Evolutionary conservation across 2,113 vertebrate genomes (phyloP), one percentile per base, ranked within the genome.

Genomic region (Rana temporaria): DNA sequence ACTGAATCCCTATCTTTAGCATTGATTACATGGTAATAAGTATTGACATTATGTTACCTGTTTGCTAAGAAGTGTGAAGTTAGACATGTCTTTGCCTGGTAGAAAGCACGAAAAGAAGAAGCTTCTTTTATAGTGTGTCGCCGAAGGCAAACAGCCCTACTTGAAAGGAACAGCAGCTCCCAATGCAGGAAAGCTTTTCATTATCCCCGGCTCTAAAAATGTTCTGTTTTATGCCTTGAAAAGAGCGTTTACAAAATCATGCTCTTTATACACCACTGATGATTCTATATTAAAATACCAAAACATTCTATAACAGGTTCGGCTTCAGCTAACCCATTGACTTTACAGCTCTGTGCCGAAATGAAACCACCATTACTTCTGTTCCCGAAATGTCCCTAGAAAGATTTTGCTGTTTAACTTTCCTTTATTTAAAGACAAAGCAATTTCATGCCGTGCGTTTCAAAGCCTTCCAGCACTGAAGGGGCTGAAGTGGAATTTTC

Each of bases 31-130:
- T 55, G 60, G 60, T 65, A 73, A 81, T 38, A 71, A 63, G 18
- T 73, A 81, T 81, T 64, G 79, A 81, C 69, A 81, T 73, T 34
- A 73, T 63, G 79, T 81, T 63, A 71, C 67, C 67, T 81, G 79
- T 81, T 73, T 64, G 79, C 69, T 65, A 73, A 65, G 60, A 65
- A 81, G 42, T 73, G 24, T 34, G n/a, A 64, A 81, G 60, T 22
- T 73, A 65, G 67, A 71, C 48, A 70, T 52, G 16, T 62, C 79
- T 79, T 79, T 79, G 30, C 68, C 79, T 81, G 57, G 57, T 42
- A 63, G 79, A 19, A 64, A 64, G 65, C 42, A 81, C 30, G 56
- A 63, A 81, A 73, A 65, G 59, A 48, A 73, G 63, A 20, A 11
- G 42, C 57, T n/a, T 26, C 20, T 60, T 55, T 73, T 38, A 64